These are phyloP conservation scores for Bolborhynchus lineola DNA, from an alignment of 2,113 vertebrate species.

Conservation along the genomic window DNA sequence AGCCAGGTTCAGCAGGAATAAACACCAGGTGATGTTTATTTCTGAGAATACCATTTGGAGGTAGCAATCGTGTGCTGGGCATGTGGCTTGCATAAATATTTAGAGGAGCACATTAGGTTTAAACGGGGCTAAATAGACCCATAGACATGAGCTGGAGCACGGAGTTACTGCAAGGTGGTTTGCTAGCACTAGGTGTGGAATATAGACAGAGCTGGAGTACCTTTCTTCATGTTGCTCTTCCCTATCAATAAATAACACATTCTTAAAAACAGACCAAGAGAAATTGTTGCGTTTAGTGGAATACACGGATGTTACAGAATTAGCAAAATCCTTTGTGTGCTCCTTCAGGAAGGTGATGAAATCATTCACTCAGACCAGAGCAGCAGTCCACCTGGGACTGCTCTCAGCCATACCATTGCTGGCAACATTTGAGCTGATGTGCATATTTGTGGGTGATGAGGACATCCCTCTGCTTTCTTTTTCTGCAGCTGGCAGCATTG, in stretches of 20 bases:
- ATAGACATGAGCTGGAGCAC: not conserved
- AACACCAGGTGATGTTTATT: not conserved
- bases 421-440: not conserved
- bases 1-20: not conserved
- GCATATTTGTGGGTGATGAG: not conserved
- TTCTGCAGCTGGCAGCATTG: not conserved
- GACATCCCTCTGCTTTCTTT: not conserved
- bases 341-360: not conserved
- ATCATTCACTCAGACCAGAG: not conserved
- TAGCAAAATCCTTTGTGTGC: not conserved
- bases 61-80: accelerated
- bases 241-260: not conserved
- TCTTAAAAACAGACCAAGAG: not conserved
- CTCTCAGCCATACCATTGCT: not conserved
- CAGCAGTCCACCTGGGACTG: not conserved
- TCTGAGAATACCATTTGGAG: not conserved
- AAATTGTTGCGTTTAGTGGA: not conserved
- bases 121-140: not conserved
- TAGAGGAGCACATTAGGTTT: not conserved
- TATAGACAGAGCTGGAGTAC: not conserved
- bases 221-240: not conserved
- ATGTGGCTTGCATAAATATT: not conserved
- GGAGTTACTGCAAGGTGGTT: not conserved
- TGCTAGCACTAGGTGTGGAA: not conserved
- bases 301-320: not conserved